Conservation (phyloP, 2,888 invertebrate genomes). For the Linnaemya tessellans region DNA sequence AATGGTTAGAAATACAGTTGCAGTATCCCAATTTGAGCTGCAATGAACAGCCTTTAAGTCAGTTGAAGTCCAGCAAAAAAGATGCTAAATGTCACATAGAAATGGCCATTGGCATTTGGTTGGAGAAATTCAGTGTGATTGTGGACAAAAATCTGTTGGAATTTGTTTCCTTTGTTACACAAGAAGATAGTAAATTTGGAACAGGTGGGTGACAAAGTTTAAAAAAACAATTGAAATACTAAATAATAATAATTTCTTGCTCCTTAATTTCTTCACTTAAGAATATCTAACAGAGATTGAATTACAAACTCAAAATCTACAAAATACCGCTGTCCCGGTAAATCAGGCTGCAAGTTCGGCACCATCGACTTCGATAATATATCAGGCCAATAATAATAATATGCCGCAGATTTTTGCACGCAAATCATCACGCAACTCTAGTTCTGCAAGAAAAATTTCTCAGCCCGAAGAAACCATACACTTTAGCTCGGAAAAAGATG, state of each 20-base stretch:
- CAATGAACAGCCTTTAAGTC: neutral
- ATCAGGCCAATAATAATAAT: slow-evolving; percentile 52
- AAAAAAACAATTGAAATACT: neutral
- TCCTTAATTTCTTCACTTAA: slow-evolving; percentile 28
- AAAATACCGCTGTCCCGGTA: slow-evolving; percentile 32
- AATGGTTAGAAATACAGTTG: slow-evolving; percentile 79
- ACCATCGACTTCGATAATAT: slow-evolving; percentile 50
- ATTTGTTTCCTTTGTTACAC: slow-evolving; percentile 77
- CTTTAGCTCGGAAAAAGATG: slow-evolving; percentile 82
- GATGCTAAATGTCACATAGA: slow-evolving; percentile 42
- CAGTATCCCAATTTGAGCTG: slow-evolving; percentile 72
- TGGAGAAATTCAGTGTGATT: slow-evolving; percentile 77
- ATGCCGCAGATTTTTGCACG: slow-evolving; percentile 73
- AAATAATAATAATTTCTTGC: neutral
- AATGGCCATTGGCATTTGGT: slow-evolving; percentile 78
- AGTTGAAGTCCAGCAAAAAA: slow-evolving; percentile 38
- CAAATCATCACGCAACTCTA: slow-evolving; percentile 76
- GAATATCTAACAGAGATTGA: slow-evolving; percentile 63
- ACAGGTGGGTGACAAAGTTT: slow-evolving; percentile 61
- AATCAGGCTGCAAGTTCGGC: slow-evolving; percentile 45
- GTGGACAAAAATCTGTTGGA: slow-evolving; percentile 77
- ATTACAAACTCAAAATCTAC: slow-evolving; percentile 65
- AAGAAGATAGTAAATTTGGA: slow-evolving; percentile 54
- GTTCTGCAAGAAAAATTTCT: slow-evolving; percentile 77
- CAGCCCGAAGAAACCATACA: slow-evolving; percentile 82